Evolutionary conservation across 2,888 invertebrate species (phyloP), one percentile per base, ranked within the genome.

Genomic region (Aleiodes alternator): DNA sequence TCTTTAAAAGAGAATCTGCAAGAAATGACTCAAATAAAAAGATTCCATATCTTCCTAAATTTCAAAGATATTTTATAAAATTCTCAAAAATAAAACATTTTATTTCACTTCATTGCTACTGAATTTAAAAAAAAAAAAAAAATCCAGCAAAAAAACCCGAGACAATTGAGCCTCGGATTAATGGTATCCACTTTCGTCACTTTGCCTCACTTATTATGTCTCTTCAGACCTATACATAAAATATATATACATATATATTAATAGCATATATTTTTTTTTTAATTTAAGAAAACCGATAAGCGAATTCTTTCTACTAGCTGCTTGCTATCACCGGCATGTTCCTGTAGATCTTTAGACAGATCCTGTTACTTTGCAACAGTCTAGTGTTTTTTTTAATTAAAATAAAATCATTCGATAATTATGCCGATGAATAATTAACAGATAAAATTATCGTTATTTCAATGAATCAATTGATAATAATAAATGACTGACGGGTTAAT

Each of bases 311-410:
- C 78, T 81, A 83, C 81, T 85, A 84, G 87, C 85, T 88, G 89
- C 88, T 89, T 88, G 88, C 85, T 87, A 86, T 71, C 78, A 87
- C 85, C 85, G 87, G 89, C 89, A 89, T 89, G 89, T 82, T 89
- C 86, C 87, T 80, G 88, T 89, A 89, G 89, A 87, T 82, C 73
- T 76, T 77, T 79, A 78, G 77, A 78, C 69, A 78, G 76, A 79
- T 81, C 76, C 79, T 76, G 69, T 80, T 77, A 80, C 73, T 79
- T 72, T 57, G 72, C 73, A 73, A 76, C 69, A 75, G 64, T 64
- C 64, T 64, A 64, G 64, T 64, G 16, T 64, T 48, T 64, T 59
- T 31, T 79, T 79, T n/a, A n/a, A 23, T 23, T 23, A 23, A 23
- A 23, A 23, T 23, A 73, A 71, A 80, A 76, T 75, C 78, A 56